A percentile compares a stretch with the other conserved stretches of the same genome.
Conservation (phyloP, 2,888 invertebrate genomes). For the Leptothorax acervorum region DNA sequence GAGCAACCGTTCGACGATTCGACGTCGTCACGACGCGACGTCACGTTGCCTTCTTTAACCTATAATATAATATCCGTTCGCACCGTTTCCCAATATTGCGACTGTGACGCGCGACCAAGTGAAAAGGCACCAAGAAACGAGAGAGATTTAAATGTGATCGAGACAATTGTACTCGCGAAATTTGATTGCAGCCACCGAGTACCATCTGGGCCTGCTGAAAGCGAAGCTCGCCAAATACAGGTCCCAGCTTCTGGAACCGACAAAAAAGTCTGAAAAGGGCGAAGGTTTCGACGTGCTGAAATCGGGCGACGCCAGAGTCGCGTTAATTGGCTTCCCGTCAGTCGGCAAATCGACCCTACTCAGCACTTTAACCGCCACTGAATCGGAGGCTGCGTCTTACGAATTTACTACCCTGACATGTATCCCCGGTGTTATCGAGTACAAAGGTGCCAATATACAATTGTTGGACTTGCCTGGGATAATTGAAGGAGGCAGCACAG, state of each 20-base stretch:
- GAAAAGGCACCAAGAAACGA: background rate
- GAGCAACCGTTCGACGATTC: constrained; percentile 10
- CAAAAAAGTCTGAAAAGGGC: constrained; percentile 97
- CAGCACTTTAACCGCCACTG: constrained; percentile 97
- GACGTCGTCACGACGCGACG: background rate
- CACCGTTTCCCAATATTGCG: background rate
- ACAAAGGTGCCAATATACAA: constrained; percentile 99
- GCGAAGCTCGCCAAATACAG: constrained; percentile 98
- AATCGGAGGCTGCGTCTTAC: constrained; percentile 98
- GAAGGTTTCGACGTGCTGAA: constrained; percentile 99
- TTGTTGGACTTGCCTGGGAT: constrained; percentile 99
- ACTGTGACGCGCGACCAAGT: background rate
- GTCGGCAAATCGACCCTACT: constrained; percentile 99
- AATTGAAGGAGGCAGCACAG: constrained; percentile 99
- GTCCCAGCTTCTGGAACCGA: constrained; percentile 97
- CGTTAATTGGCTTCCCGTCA: constrained; percentile 99
- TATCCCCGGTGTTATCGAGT: constrained; percentile 99
- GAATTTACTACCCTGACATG: constrained; percentile 99
- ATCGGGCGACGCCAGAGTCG: constrained; percentile 99
- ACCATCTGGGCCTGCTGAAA: constrained; percentile 98
- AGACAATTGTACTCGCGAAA: background rate
- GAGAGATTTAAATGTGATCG: background rate
- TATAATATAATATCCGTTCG: background rate
- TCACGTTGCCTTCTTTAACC: constrained; percentile 5
- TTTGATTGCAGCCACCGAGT: constrained; percentile 95